These are phyloP conservation scores for Eulithis testata DNA, from an alignment of 2,888 invertebrate genomes.

Conservation along the genomic window DNA sequence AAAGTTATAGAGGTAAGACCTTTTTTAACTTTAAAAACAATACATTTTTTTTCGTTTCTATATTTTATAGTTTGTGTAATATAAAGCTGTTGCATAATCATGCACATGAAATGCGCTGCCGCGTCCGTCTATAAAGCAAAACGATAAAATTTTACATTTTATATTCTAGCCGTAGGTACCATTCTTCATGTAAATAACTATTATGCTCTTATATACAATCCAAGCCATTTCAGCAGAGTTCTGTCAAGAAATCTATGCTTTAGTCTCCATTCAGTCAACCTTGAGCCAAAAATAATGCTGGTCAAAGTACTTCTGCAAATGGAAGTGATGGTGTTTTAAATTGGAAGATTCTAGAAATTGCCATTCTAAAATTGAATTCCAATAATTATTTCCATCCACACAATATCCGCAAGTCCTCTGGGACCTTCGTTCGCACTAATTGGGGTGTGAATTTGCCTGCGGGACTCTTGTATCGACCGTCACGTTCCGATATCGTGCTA, in stretches of 20 bases:
- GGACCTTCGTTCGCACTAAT: constrained; percentile 39
- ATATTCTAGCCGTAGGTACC: neutral
- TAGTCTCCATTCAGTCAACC: too few relatives aligned
- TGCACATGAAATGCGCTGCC: neutral
- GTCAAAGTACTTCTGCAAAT: neutral
- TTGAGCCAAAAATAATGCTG: too few relatives aligned
- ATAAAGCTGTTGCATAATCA: constrained; percentile 7
- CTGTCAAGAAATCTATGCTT: too few relatives aligned
- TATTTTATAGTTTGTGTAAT: constrained; percentile 1
- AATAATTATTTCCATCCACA: constrained; percentile 17
- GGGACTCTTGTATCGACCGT: constrained; percentile 41
- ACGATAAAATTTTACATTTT: constrained; percentile 3
- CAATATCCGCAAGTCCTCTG: constrained; percentile 15
- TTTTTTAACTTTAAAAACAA: neutral
- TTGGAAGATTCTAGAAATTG: neutral
- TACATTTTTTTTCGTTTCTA: neutral
- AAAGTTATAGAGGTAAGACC: neutral
- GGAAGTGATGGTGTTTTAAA: neutral
- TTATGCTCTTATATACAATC: too few relatives aligned
- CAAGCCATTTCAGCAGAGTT: too few relatives aligned
- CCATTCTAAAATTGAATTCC: neutral
- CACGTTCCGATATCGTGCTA: constrained; percentile 36
- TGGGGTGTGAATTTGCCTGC: constrained; percentile 43
- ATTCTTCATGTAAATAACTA: neutral
- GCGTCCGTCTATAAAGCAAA: constrained; percentile 1